A percentile compares a stretch with the other conserved stretches of the same genome.
Evolutionary conservation across 2,113 vertebrate species (phyloP).

Genomic region (Pelobates fuscus): DNA sequence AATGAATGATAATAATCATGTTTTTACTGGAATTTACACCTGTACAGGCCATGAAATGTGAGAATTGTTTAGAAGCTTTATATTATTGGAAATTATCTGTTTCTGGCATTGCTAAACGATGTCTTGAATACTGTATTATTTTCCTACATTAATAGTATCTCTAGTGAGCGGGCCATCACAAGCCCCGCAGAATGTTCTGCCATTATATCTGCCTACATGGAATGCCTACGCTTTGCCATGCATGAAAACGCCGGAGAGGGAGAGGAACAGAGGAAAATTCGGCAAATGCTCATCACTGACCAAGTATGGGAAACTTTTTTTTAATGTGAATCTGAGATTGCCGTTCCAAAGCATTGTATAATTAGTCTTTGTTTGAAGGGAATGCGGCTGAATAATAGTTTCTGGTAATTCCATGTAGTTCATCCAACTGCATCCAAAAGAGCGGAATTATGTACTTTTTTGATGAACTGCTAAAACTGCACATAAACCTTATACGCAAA

Average conservation of each 20-base stretch:
- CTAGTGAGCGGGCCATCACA: conserved; percentile 74
- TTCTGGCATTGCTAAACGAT: too few relatives aligned
- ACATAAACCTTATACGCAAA: not conserved
- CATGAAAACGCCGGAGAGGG: conserved; percentile 70
- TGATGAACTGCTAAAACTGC: not conserved
- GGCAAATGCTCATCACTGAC: conserved; percentile 80
- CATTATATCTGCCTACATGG: conserved; percentile 78
- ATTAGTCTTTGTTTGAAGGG: too few relatives aligned
- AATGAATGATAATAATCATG: too few relatives aligned
- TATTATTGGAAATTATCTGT: too few relatives aligned
- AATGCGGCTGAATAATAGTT: too few relatives aligned
- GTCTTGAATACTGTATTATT: too few relatives aligned
- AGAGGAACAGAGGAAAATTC: conserved; percentile 68
- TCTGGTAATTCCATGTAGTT: too few relatives aligned
- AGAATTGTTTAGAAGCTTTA: too few relatives aligned
- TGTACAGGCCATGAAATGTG: too few relatives aligned
- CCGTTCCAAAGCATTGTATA: too few relatives aligned
- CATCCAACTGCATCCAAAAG: too few relatives aligned
- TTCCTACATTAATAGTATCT: conserved; percentile 66
- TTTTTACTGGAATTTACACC: too few relatives aligned
- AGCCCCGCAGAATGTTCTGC: conserved; percentile 85
- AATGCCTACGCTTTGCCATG: conserved; percentile 84
- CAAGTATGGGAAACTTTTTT: conserved; percentile 71
- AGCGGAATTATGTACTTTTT: not conserved
- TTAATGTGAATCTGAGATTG: not conserved